phyloP scores from a whole-genome alignment of 2,113 vertebrate species.

The Isurus oxyrinchus region DNA sequence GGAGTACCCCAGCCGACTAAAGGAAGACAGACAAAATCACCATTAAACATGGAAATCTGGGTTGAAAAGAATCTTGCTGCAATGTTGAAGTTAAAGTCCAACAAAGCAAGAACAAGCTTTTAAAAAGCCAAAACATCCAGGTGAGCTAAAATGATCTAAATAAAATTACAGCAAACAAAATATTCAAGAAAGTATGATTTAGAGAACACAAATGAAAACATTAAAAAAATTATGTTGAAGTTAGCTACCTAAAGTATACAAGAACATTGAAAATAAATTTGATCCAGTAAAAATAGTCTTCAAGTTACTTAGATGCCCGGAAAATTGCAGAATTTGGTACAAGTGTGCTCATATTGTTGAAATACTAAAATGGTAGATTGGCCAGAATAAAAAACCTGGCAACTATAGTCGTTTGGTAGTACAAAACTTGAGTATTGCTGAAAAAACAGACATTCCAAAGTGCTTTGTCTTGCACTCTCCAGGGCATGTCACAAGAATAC shows the following conservation, averaged over 20 bases:
- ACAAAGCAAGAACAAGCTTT: not conserved
- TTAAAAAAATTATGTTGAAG: not conserved
- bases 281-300: not conserved
- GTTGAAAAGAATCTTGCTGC: not conserved
- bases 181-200: not conserved
- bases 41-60: slow-evolving; percentile 31
- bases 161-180: not conserved
- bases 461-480: too few relatives aligned
- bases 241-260: not conserved
- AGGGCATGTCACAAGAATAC: too few relatives aligned
- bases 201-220: not conserved
- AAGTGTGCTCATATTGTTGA: not conserved
- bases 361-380: not conserved
- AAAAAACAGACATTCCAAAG: too few relatives aligned
- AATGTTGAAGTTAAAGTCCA: not conserved
- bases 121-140: not conserved
- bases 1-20: slow-evolving; percentile 71
- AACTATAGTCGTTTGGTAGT: too few relatives aligned
- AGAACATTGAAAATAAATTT: not conserved
- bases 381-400: not conserved
- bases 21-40: slow-evolving; percentile 51
- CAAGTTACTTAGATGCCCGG: not conserved
- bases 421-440: too few relatives aligned
- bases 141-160: not conserved
- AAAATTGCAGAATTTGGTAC: not conserved